A percentile compares a stretch with the other conserved stretches of the same genome.
These are phyloP conservation scores for Theodoxus fluviatilis DNA, from an alignment of 2,888 invertebrate species.

Conservation along the genomic window DNA sequence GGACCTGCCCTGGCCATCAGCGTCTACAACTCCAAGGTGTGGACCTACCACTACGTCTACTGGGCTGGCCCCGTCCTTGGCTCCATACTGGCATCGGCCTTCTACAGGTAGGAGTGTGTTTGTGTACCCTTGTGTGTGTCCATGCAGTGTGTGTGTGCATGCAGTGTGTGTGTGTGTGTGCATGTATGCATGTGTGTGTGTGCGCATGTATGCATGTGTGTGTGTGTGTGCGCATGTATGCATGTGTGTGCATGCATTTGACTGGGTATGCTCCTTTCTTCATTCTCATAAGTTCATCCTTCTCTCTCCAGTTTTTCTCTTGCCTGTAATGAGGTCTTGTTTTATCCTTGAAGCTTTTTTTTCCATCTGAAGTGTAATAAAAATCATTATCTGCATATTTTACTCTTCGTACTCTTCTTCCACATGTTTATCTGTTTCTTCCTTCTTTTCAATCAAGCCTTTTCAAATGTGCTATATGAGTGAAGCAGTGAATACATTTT, in stretches of 20 bases:
- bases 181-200: not conserved
- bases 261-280: not conserved
- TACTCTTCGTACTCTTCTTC: too few relatives aligned
- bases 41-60: conserved; percentile 59
- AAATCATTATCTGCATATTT: too few relatives aligned
- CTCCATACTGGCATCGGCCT: conserved; percentile 53
- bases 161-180: not conserved
- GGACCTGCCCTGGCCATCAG: conserved; percentile 60
- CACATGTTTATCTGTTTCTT: too few relatives aligned
- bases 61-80: conserved; percentile 61
- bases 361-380: too few relatives aligned
- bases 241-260: not conserved
- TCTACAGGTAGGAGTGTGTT: conserved; percentile 49
- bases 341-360: too few relatives aligned
- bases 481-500: too few relatives aligned
- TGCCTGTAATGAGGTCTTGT: too few relatives aligned
- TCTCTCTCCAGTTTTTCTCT: too few relatives aligned
- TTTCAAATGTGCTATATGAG: too few relatives aligned
- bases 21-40: conserved; percentile 29
- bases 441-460: too few relatives aligned
- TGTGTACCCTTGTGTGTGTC: not conserved
- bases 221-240: not conserved
- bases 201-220: not conserved
- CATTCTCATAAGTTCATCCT: too few relatives aligned
- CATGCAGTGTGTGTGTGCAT: too few relatives aligned